Conservation (phyloP, 1,140 invertebrate genomes). For the Whitmania pigra region DNA sequence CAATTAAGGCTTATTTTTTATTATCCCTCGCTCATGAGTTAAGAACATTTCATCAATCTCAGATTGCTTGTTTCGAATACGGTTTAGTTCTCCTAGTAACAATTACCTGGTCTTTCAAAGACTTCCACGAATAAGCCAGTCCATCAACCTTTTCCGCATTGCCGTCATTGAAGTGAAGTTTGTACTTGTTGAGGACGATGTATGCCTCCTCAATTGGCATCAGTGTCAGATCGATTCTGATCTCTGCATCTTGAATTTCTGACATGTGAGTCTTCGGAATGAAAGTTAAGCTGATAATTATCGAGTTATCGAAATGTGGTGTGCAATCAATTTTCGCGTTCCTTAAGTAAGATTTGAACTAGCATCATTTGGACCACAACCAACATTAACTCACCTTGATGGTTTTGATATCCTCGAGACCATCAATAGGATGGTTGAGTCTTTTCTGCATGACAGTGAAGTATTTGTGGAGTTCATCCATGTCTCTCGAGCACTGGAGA, state of each 20-base stretch:
- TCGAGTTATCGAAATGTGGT: too few relatives aligned
- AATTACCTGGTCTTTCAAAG: constrained; percentile 51
- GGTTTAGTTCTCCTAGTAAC: too few relatives aligned
- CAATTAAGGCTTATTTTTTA: too few relatives aligned
- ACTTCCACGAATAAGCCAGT: constrained; percentile 73
- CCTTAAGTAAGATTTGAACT: too few relatives aligned
- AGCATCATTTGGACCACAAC: neutral
- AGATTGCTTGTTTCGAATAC: too few relatives aligned
- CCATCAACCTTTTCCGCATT: constrained; percentile 84
- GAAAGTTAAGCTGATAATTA: too few relatives aligned
- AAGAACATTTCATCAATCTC: too few relatives aligned
- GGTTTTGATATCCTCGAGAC: constrained; percentile 76
- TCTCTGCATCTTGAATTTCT: constrained; percentile 83
- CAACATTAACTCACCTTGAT: neutral
- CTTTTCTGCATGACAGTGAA: constrained; percentile 40
- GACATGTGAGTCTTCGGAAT: constrained; percentile 75
- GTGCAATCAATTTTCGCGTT: too few relatives aligned
- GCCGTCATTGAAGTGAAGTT: constrained; percentile 73
- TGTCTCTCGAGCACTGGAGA: constrained; percentile 79
- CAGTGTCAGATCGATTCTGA: constrained; percentile 83
- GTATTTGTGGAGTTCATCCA: constrained; percentile 54
- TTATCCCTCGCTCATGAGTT: too few relatives aligned
- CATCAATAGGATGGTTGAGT: constrained; percentile 60
- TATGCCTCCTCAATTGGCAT: constrained; percentile 91
- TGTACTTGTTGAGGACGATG: constrained; percentile 72